Percentiles rank a stretch among this genome's conserved stretches.
Conservation (phyloP, 2,113 vertebrate genomes). For the Helogale parvula region DNA sequence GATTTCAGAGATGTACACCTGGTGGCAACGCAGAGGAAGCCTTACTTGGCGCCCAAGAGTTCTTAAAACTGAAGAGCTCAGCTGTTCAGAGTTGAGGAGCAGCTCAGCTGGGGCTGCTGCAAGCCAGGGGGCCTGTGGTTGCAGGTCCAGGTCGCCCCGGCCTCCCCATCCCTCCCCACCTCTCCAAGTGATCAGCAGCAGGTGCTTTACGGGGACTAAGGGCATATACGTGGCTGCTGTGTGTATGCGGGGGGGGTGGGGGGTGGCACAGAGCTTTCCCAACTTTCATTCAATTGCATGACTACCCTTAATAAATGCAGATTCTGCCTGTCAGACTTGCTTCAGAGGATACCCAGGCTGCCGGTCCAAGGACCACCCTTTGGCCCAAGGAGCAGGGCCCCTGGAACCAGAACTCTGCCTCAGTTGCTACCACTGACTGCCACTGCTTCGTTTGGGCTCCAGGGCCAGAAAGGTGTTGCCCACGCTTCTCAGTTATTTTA, state of each 20-base stretch:
- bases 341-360: background rate
- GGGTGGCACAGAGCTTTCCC: background rate
- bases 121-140: background rate
- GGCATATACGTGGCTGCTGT: background rate
- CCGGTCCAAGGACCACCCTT: background rate
- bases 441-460: background rate
- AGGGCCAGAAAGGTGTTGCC: background rate
- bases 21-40: background rate
- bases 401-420: background rate
- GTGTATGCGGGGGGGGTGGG: fast-evolving
- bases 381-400: background rate
- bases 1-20: constrained; percentile 96
- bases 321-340: background rate
- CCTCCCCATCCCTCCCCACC: no score
- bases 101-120: background rate
- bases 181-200: background rate
- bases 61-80: background rate
- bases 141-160: background rate
- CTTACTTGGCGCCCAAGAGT: background rate
- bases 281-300: background rate
- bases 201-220: background rate
- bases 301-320: background rate
- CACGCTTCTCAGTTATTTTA: background rate
- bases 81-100: background rate
- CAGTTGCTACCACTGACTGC: background rate